Evolutionary conservation across 2,113 vertebrate species (phyloP), one percentile per base, ranked within the genome.

Genomic region (Chauna torquata): DNA sequence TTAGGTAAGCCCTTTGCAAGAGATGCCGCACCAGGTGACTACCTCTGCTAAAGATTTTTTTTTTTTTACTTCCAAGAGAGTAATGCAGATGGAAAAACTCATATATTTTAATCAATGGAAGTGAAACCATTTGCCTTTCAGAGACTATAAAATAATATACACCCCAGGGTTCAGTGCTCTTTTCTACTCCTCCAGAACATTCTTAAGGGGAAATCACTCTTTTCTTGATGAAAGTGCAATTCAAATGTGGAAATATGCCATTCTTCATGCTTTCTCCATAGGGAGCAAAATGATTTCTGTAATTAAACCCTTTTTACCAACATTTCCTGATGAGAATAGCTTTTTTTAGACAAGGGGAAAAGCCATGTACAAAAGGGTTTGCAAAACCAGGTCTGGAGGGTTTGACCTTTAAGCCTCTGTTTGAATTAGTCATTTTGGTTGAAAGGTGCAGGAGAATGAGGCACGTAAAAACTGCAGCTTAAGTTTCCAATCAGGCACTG

Each of bases 161-260:
- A 97, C 93, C 82, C 87, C 72, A 88, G 95, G 95, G 92, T 96
- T 96, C 94, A 96, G 74, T 93, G 93, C 93, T 97, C 94, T 94
- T 97, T 97, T 92, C 84, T 96, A 54, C 87, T 91, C 71, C 90
- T 94, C 92, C 90, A 93, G 90, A 93, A 94, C 68, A 87, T 97
- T 97, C 94, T 95, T 96, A 90, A 90, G 89, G 89, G 89, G 89
- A 97, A 96, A 87, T 95, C 87, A 90, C 90, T 91, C 78, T 89
- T 94, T 96, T 95, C 94, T 91, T 96, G 96, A 96, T 97, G 91
- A 97, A 93, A 92, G 86, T 94, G 94, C 91, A 97, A 96, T 96
- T 95, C 92, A 97, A 87, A 95, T 95, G 91, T 96, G 82, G 93
- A 97, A 96, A 95, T 95, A 94, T 49, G 90, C 91, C 89, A 95